These are phyloP conservation scores for Horisme vitalbata DNA, from an alignment of 2,888 invertebrate genomes.

Conservation along the genomic window DNA sequence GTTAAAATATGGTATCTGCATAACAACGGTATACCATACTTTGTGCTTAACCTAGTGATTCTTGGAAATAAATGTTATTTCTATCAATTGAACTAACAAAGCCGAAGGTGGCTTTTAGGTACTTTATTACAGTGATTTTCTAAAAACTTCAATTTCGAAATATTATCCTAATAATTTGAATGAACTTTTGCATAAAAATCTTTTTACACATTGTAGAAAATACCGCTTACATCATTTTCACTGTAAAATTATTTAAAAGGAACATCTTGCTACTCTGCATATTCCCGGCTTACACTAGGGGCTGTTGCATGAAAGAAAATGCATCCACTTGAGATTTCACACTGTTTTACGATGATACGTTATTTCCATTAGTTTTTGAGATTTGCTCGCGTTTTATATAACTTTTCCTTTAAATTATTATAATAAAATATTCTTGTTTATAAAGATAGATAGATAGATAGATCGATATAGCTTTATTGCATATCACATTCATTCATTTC, in stretches of 20 bases:
- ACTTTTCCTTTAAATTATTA: not conserved
- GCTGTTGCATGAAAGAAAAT: conserved; percentile 48
- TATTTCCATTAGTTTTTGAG: conserved; percentile 43
- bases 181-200: conserved; percentile 13
- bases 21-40: too few species aligned
- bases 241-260: conserved; percentile 21
- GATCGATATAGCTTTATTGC: too few species aligned
- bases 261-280: conserved; percentile 32
- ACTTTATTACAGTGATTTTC: too few species aligned
- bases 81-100: too few species aligned
- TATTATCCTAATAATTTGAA: conserved; percentile 1
- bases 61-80: too few species aligned
- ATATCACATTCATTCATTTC: too few species aligned
- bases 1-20: too few species aligned
- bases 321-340: conserved; percentile 50
- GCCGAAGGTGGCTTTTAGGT: too few species aligned
- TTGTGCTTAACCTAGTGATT: too few species aligned
- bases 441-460: too few species aligned
- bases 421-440: too few species aligned
- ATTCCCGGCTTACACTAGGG: conserved; percentile 38
- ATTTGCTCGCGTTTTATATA: conserved; percentile 30
- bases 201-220: conserved; percentile 11
- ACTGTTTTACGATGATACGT: conserved; percentile 45
- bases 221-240: conserved; percentile 20
- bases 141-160: too few species aligned